Evolutionary conservation across 2,888 invertebrate species (phyloP).

Genomic region (Iphiclides podalirius): DNA sequence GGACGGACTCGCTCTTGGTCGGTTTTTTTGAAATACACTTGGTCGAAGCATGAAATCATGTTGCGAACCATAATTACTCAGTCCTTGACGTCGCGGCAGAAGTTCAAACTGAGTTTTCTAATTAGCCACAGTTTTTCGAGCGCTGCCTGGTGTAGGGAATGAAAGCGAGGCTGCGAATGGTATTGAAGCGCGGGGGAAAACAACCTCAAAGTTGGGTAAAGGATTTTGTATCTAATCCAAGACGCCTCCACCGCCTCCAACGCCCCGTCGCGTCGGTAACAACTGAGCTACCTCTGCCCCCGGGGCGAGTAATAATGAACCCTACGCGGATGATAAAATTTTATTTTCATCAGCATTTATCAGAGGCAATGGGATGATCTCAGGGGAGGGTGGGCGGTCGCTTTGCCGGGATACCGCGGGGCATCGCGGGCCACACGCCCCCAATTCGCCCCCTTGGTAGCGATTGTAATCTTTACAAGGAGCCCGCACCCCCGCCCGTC

Average conservation of each 20-base stretch:
- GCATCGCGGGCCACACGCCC: conserved; percentile 63
- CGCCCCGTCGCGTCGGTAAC: conserved; percentile 49
- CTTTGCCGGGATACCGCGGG: conserved; percentile 68
- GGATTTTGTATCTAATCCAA: conserved; percentile 28
- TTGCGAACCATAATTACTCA: too few relatives aligned
- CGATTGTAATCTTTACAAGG: conserved; percentile 71
- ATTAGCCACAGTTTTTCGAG: too few relatives aligned
- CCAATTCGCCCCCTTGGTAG: conserved; percentile 54
- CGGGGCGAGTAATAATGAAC: conserved; percentile 69
- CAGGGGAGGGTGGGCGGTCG: conserved; percentile 64
- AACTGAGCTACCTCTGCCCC: conserved; percentile 40
- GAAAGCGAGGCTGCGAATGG: too few relatives aligned
- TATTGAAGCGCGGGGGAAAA: too few relatives aligned
- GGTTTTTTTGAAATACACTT: too few relatives aligned
- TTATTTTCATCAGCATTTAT: conserved; percentile 69
- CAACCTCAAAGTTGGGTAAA: too few relatives aligned
- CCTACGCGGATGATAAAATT: conserved; percentile 66
- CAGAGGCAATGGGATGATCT: conserved; percentile 64
- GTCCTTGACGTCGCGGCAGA: too few relatives aligned
- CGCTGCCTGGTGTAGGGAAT: too few relatives aligned
- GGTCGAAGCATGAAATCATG: too few relatives aligned
- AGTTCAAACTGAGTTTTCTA: too few relatives aligned
- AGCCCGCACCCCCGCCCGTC: conserved; percentile 65
- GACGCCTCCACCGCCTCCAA: conserved; percentile 32
- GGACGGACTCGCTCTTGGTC: too few relatives aligned